phyloP scores from a whole-genome alignment of 2,888 invertebrate species.

The Esperia sulphurella region DNA sequence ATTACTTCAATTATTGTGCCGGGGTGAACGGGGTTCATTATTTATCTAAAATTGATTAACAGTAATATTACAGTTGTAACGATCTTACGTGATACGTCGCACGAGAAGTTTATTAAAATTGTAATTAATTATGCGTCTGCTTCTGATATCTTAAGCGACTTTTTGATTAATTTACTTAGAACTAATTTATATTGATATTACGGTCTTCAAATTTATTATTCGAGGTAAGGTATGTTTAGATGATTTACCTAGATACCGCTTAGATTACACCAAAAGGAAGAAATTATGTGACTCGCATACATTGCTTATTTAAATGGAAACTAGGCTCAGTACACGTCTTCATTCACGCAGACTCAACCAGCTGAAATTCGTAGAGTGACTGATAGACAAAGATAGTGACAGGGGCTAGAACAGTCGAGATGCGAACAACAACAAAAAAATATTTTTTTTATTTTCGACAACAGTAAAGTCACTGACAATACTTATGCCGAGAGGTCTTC shows the following conservation, averaged over 20 bases:
- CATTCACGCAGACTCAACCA: no score
- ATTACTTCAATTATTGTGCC: neutral
- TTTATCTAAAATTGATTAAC: constrained; percentile 21
- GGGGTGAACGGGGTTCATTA: constrained; percentile 26
- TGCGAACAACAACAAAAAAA: no score
- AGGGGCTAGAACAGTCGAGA: no score
- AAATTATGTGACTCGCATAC: no score
- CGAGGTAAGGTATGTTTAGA: neutral
- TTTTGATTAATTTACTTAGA: constrained; percentile 12
- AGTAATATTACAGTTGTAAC: constrained; percentile 21
- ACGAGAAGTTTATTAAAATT: constrained; percentile 22
- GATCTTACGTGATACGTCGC: constrained; percentile 10
- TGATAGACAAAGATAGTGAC: no score
- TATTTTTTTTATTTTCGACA: no score
- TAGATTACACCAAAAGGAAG: no score
- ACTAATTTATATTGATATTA: constrained; percentile 6
- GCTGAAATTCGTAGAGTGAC: no score
- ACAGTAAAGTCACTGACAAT: no score
- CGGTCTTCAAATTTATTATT: neutral
- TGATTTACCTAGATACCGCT: neutral
- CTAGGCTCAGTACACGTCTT: no score
- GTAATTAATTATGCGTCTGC: constrained; percentile 20
- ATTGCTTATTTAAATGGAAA: no score
- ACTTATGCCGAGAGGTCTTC: no score
- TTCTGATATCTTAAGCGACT: constrained; percentile 14